These are phyloP conservation scores for Hippopotamus amphibius DNA, from an alignment of 2,113 vertebrate species.

Conservation along the genomic window DNA sequence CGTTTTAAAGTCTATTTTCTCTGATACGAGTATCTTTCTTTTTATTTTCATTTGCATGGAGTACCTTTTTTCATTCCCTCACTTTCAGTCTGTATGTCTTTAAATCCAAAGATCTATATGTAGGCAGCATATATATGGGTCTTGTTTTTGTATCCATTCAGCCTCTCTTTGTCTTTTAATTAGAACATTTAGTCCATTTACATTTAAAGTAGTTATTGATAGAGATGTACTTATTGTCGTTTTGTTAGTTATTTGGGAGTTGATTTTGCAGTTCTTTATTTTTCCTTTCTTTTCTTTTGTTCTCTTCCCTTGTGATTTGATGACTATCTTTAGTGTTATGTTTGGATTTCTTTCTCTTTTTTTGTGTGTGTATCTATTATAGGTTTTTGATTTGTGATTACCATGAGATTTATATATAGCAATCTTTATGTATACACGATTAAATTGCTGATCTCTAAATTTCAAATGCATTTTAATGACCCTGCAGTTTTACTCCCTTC, in stretches of 20 bases:
- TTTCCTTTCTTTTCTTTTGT: neutral
- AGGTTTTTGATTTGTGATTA: neutral
- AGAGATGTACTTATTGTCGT: neutral
- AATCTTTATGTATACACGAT: neutral
- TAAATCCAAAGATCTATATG: neutral
- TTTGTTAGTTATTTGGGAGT: neutral
- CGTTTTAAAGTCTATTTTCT: neutral
- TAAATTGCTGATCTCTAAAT: neutral
- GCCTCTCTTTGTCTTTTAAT: neutral
- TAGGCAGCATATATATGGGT: neutral
- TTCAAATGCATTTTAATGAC: neutral
- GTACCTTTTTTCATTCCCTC: neutral
- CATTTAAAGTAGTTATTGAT: neutral
- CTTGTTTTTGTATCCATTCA: neutral
- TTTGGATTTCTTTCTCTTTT: neutral
- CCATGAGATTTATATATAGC: neutral
- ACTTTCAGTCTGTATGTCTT: neutral
- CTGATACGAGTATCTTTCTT: neutral
- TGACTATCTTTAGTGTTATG: neutral
- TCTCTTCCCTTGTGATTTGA: neutral
- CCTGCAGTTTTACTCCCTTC: neutral
- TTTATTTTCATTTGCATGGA: neutral
- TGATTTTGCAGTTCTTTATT: neutral
- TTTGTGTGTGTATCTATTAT: neutral
- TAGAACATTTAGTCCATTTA: neutral